A percentile compares a stretch with the other conserved stretches of the same genome.
Evolutionary conservation across 2,113 vertebrate genomes (phyloP).

Genomic region (Corvus cornix): DNA sequence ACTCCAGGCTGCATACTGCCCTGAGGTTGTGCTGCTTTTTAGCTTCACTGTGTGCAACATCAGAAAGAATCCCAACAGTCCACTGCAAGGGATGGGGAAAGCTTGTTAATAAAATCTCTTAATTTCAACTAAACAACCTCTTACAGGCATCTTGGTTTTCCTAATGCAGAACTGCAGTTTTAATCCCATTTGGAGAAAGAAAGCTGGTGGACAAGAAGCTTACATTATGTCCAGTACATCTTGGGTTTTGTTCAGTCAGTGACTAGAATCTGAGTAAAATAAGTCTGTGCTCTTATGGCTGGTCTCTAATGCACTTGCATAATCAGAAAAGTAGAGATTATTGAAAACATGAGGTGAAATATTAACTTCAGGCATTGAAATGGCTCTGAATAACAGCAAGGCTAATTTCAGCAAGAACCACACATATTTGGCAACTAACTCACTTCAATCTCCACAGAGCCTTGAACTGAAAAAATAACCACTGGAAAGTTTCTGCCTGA

Average conservation of each 20-base stretch:
- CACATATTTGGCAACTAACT: background rate
- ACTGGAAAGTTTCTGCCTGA: constrained; percentile 11
- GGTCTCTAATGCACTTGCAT: constrained; percentile 2
- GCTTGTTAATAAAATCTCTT: constrained; percentile 10
- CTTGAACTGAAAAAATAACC: background rate
- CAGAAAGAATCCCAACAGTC: constrained; percentile 87
- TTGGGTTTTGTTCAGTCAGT: background rate
- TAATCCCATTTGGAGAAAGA: background rate
- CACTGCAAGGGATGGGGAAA: constrained; percentile 75
- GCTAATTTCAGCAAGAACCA: background rate
- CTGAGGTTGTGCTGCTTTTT: constrained; percentile 76
- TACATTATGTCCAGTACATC: background rate
- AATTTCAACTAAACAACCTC: background rate
- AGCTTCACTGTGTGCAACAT: constrained; percentile 84
- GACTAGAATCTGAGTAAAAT: background rate
- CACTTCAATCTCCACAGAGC: background rate
- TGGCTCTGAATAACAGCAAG: background rate
- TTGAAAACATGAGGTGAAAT: constrained; percentile 23
- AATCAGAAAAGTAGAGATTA: constrained; percentile 49
- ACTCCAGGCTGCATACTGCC: constrained; percentile 84
- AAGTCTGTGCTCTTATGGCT: background rate
- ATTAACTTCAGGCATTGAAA: constrained; percentile 27
- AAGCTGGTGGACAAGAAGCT: background rate
- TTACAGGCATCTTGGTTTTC: background rate
- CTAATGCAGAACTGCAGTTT: background rate